Evolutionary conservation across 2,888 invertebrate species (phyloP).

Genomic region (Eristalis arbustorum): DNA sequence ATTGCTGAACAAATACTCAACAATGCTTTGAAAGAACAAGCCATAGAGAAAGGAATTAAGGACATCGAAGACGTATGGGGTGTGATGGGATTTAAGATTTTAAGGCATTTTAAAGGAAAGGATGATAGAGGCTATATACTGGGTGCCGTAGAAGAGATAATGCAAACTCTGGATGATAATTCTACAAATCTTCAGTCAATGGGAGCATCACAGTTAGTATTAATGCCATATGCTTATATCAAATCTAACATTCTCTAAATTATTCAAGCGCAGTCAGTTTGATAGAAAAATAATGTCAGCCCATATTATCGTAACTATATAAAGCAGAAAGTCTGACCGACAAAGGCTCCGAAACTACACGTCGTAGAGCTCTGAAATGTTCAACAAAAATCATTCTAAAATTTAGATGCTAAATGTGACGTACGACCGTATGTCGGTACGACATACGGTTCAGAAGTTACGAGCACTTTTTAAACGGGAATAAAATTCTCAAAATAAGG

Average conservation of each 20-base stretch:
- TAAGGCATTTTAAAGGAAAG: slow-evolving; percentile 85
- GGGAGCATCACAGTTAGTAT: slow-evolving; percentile 88
- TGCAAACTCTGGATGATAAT: slow-evolving; percentile 91
- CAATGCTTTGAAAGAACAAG: slow-evolving; percentile 93
- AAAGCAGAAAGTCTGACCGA: too few species aligned
- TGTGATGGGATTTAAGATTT: slow-evolving; percentile 83
- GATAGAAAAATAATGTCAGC: too few species aligned
- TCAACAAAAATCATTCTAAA: too few species aligned
- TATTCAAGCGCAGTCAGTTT: neutral
- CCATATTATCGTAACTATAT: too few species aligned
- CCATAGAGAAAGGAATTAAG: slow-evolving; percentile 93
- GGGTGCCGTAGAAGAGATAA: slow-evolving; percentile 91
- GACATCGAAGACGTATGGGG: slow-evolving; percentile 90
- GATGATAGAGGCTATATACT: slow-evolving; percentile 89
- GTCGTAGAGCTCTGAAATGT: too few species aligned
- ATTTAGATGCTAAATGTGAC: too few species aligned
- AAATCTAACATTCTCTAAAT: neutral
- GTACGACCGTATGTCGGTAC: too few species aligned
- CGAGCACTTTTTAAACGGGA: too few species aligned
- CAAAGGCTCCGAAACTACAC: too few species aligned
- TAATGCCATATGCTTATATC: neutral
- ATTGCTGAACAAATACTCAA: slow-evolving; percentile 93
- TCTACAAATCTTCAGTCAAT: slow-evolving; percentile 95
- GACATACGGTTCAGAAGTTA: too few species aligned
- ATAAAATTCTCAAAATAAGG: too few species aligned